Evolutionary conservation across 2,888 invertebrate species (phyloP).

Genomic region (Melanostoma mellinum): DNA sequence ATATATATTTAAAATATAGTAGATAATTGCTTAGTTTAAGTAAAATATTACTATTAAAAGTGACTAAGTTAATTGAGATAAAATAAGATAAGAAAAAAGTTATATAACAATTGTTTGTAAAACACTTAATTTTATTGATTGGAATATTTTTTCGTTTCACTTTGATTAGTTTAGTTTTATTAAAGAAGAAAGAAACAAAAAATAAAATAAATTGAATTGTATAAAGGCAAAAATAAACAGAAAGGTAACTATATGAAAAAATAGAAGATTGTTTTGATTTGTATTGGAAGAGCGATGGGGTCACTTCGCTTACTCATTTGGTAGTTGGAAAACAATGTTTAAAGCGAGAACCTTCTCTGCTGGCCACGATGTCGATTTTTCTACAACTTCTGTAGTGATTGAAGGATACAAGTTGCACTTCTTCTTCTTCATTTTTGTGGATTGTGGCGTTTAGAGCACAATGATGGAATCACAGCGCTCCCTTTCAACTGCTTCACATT

Average conservation of each 20-base stretch:
- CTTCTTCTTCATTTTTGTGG: no score
- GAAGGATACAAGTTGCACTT: no score
- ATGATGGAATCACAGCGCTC: no score
- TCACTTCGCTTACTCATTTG: no score
- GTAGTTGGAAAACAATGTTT: no score
- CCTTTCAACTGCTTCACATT: no score
- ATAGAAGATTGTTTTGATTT: slow-evolving; percentile 38
- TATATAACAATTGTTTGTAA: slow-evolving; percentile 69
- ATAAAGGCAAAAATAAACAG: slow-evolving; percentile 67
- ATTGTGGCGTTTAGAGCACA: no score
- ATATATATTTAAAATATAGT: slow-evolving; percentile 72
- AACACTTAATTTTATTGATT: slow-evolving; percentile 64
- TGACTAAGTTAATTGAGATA: slow-evolving; percentile 47
- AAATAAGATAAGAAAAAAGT: slow-evolving; percentile 27
- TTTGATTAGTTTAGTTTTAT: slow-evolving; percentile 65
- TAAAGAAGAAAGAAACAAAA: slow-evolving; percentile 25
- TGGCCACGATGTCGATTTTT: no score
- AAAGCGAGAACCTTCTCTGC: no score
- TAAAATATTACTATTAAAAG: slow-evolving; percentile 62
- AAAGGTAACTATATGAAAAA: slow-evolving; percentile 66
- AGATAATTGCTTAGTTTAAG: slow-evolving; percentile 70
- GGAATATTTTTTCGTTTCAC: slow-evolving; percentile 50
- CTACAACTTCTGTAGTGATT: no score
- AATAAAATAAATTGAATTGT: slow-evolving; percentile 49
- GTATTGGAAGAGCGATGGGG: slow-evolving; percentile 4